Base-by-base conservation (phyloP, 2,888 invertebrate genomes). In the Lasioglossum pauxillum region DNA sequence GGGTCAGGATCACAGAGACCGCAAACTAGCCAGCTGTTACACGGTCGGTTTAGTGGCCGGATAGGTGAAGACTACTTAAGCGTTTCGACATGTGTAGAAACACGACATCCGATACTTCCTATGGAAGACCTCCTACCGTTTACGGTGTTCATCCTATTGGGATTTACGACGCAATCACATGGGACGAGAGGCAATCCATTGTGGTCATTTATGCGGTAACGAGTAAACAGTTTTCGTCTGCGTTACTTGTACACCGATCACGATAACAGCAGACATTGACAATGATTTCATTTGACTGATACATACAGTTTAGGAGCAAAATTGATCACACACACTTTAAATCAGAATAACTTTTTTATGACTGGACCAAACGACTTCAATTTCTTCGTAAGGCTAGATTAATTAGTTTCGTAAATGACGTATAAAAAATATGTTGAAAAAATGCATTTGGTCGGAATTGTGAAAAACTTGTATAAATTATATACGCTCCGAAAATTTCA, bases 41-140 rank as follows among this genome's bases (percentile, higher is more conserved):
- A 84, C 78, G 84, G 84, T 84, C 86, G 75, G 78, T 87, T 86
- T 75, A 69, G 72, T 72, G 74, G 87, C 83, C 86, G 89, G 88
- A 85, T 84, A 88, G 86, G 84, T 86, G 87, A 89, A 86, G 89
- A 89, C 88, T 87, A 83, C 90, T 90, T 92, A 90, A 93, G 88
- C 93, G 91, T 84, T 89, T 84, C 86, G 91, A 92, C 94, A 94
- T 92, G 93, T 94, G 94, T 94, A 93, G 93, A 93, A 94, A 94
- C 93, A 94, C 72, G 94, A 92, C 92, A 95, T 90, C 82, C 84
- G 94, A 95, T 86, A 93, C 91, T 91, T 93, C 92, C 91, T 91
- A 88, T 64, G 81, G 82, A 86, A 79, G 81, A 82, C 85, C 84
- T 72, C 84, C 77, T 80, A 81, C 75, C 3, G 67, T 57, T 79